These are phyloP conservation scores for Aphodius sticticus DNA, from an alignment of 2,888 invertebrate genomes.

Conservation along the genomic window DNA sequence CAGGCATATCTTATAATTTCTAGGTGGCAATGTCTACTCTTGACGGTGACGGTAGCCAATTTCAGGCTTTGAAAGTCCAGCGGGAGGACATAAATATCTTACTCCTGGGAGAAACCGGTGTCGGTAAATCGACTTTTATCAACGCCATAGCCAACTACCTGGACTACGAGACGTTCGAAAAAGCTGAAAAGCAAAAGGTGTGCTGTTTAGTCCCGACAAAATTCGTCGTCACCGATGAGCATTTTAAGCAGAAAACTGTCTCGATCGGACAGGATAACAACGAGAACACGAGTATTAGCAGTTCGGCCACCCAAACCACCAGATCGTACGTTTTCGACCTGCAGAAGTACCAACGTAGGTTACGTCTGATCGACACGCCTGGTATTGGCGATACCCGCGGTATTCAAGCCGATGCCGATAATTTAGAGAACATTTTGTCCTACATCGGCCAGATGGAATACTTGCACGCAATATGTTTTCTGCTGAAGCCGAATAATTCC, in stretches of 20 bases:
- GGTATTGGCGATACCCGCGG: constrained; percentile 50
- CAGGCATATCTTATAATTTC: neutral
- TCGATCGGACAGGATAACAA: constrained; percentile 46
- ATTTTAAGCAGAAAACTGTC: neutral
- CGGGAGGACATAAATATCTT: constrained; percentile 51
- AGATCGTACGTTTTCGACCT: constrained; percentile 71
- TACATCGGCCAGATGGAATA: constrained; percentile 50
- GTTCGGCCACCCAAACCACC: constrained; percentile 53
- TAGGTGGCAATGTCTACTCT: neutral
- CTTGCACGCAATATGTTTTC: constrained; percentile 52
- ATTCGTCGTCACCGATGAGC: constrained; percentile 41
- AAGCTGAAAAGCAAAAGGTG: constrained; percentile 42
- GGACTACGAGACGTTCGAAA: constrained; percentile 44
- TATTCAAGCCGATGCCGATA: constrained; percentile 42
- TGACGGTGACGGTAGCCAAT: neutral
- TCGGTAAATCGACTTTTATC: constrained; percentile 56
- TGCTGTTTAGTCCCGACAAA: constrained; percentile 50
- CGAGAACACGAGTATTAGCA: constrained; percentile 38
- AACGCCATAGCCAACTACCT: constrained; percentile 54
- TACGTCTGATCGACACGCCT: constrained; percentile 55
- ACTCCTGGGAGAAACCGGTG: constrained; percentile 54
- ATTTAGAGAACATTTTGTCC: constrained; percentile 46
- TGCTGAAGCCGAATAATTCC: constrained; percentile 51
- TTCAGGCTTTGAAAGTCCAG: constrained; percentile 30
- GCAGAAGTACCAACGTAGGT: constrained; percentile 36